Percentiles rank a stretch among this genome's conserved stretches.
Conservation (phyloP, 2,113 vertebrate genomes). For the Phyllostomus discolor region DNA sequence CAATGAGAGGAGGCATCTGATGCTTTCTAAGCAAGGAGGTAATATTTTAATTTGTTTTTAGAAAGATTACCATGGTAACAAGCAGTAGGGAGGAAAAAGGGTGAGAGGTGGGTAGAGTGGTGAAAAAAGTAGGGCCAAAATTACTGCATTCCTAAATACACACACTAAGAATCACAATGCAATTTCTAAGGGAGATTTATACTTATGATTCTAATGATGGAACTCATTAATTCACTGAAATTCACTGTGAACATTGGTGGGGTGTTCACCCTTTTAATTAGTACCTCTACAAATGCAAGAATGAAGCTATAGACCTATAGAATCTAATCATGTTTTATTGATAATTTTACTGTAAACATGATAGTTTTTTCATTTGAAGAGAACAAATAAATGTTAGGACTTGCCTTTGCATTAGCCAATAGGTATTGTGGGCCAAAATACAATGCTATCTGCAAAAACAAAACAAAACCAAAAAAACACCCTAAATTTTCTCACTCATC, state of each 20-base stretch:
- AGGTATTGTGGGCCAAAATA: background rate
- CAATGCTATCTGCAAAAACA: background rate
- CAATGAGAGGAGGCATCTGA: background rate
- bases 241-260: background rate
- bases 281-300: background rate
- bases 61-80: slow-evolving; percentile 27
- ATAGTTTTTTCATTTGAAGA: background rate
- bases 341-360: background rate
- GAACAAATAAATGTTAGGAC: background rate
- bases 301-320: background rate
- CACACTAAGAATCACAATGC: background rate
- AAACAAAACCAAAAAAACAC: too few species aligned
- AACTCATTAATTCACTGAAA: slow-evolving; percentile 5
- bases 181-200: background rate
- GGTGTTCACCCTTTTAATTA: background rate
- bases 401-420: background rate
- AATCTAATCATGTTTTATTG: background rate
- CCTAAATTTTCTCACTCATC: too few species aligned
- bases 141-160: background rate
- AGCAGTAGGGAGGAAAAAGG: background rate
- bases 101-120: background rate
- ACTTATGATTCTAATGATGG: background rate
- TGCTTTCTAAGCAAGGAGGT: slow-evolving; percentile 1
- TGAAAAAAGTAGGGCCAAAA: background rate
- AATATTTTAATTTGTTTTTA: slow-evolving; percentile 13